Base-by-base conservation (phyloP, 2,113 vertebrate species). In the Clupea harengus region DNA sequence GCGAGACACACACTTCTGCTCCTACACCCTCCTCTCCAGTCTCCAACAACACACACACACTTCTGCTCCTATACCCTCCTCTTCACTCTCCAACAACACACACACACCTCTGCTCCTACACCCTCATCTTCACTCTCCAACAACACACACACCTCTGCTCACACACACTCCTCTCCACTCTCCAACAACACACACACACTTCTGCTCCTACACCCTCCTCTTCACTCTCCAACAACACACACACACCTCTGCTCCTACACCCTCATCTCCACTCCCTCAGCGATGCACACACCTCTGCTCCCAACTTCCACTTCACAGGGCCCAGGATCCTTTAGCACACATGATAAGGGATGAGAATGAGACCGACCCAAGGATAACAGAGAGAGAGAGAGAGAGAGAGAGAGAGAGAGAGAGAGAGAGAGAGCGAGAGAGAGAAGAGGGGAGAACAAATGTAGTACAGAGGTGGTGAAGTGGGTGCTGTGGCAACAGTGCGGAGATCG, bases 401-500 rank as follows among this genome's bases (percentile, higher is more conserved):
- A 72, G 64, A 72, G 64, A 25, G n/a, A 25, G 60, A 52, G 50
- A 52, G 50, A 52, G 15, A 52, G 50, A 52, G 50, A 46, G 45
- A 46, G 45, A 46, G 45, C 3, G 45, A 46, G 45, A 46, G 45
- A 46, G 46, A 47, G 46, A 10, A 10, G 47, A 49, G 47, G 13
- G 47, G 32, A 72, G 64, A 72, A 72, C 64, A 72, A 72, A 72
- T 72, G 64, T 72, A 32, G 64, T 72, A 72, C 64, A 72, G 64
- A 72, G 25, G 64, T 28, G 64, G 64, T 72, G 64, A 72, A 72
- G 64, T 28, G 64, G 64, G 8, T 72, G 64, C 25, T 28, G 60
- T 45, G 83, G 64, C 57, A 78, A 39, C 50, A n/a, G 54, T 15
- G 6, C 84, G 54, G 84, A 49, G 82, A 57, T 83, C 84, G 50